phyloP scores from a whole-genome alignment of 1,140 invertebrate genomes.

The Pogonognathellus flavescens region DNA sequence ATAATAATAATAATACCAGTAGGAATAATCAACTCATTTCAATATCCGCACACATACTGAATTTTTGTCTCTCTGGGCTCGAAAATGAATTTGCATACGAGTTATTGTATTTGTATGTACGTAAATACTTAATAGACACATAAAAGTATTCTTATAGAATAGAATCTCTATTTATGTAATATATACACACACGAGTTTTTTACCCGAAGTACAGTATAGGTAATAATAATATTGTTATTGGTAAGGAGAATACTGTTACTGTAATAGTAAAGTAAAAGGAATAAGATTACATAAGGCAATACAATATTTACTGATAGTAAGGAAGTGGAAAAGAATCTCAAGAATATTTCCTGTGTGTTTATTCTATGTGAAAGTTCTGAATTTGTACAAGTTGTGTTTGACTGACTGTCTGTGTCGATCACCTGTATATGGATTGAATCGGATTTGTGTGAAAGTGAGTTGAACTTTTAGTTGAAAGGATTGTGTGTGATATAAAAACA shows the following conservation, averaged over 20 bases:
- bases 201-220: background rate
- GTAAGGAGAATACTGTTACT: too few species aligned
- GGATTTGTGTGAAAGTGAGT: slow-evolving; percentile 49
- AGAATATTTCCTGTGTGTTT: background rate
- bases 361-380: background rate
- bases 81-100: too few species aligned
- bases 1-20: too few species aligned
- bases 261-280: too few species aligned
- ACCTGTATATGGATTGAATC: slow-evolving; percentile 7
- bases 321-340: background rate
- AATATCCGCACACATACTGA: background rate
- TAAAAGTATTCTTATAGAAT: slow-evolving; percentile 3
- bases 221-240: too few species aligned
- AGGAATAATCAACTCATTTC: background rate
- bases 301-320: background rate
- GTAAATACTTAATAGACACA: background rate
- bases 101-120: background rate
- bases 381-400: background rate
- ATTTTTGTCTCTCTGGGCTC: too few species aligned
- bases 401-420: background rate
- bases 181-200: background rate
- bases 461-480: slow-evolving; percentile 34
- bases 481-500: background rate
- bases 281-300: too few species aligned
- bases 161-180: background rate